A percentile compares a stretch with the other conserved stretches of the same genome.
These are phyloP conservation scores for Amphiprion percula DNA, from an alignment of 2,113 vertebrate genomes.

Conservation along the genomic window DNA sequence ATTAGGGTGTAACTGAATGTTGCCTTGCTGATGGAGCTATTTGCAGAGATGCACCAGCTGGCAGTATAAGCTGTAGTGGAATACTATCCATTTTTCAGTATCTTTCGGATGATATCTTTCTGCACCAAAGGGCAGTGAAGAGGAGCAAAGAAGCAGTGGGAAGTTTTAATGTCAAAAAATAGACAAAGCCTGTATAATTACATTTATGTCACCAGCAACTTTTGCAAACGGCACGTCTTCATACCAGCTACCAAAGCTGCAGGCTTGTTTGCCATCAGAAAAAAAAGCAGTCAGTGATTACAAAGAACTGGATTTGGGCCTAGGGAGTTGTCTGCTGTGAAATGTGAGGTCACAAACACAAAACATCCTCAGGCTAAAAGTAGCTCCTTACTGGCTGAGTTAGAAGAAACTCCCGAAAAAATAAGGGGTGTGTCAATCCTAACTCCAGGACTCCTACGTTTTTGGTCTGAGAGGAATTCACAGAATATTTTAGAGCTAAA, in stretches of 20 bases:
- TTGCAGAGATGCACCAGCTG: constrained; percentile 19
- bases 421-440: not conserved
- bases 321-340: too few relatives aligned
- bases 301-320: too few relatives aligned
- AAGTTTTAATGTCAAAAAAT: constrained; percentile 4
- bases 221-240: constrained; percentile 3
- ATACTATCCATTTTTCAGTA: constrained; percentile 31
- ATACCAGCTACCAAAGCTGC: not conserved
- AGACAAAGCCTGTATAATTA: constrained; percentile 4
- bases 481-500: not conserved
- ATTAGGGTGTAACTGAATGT: constrained; percentile 30
- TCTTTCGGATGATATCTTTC: constrained; percentile 41
- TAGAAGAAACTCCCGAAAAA: not conserved
- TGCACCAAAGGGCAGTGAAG: not conserved
- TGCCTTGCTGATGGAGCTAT: constrained; percentile 31
- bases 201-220: constrained; percentile 13
- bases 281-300: not conserved
- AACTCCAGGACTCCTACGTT: not conserved
- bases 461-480: not conserved
- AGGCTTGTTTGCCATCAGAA: not conserved
- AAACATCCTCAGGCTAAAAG: constrained; percentile 1
- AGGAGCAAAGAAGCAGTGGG: constrained; percentile 8
- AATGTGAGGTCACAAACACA: not conserved
- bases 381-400: not conserved
- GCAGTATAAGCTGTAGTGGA: constrained; percentile 12